These are phyloP conservation scores for Tupaia tana DNA, from an alignment of 2,113 vertebrate species.

Conservation along the genomic window DNA sequence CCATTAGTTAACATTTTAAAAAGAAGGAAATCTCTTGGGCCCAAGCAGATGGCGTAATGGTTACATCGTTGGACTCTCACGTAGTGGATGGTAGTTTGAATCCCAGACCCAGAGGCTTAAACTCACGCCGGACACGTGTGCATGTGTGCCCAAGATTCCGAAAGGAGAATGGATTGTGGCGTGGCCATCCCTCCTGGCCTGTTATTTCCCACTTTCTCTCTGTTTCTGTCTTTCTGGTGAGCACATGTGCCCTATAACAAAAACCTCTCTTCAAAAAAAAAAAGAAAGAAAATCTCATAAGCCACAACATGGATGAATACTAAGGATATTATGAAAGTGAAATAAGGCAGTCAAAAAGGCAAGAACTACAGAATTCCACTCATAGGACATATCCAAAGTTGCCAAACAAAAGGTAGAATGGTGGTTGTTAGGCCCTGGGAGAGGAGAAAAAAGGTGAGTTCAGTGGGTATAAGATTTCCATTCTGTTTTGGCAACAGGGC, in stretches of 20 bases:
- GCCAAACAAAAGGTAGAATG: neutral
- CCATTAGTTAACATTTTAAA: neutral
- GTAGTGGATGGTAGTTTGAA: too few species aligned
- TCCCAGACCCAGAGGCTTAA: too few species aligned
- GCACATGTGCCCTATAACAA: too few species aligned
- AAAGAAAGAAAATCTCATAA: neutral
- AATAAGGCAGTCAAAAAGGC: slow-evolving; percentile 5
- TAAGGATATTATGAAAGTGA: neutral
- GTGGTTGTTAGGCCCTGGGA: neutral
- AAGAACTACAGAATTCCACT: neutral
- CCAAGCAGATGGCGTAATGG: too few species aligned
- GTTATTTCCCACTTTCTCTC: too few species aligned
- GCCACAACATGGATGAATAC: neutral
- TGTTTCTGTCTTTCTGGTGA: too few species aligned
- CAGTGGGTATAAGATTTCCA: neutral
- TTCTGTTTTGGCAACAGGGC: too few species aligned
- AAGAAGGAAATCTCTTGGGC: neutral
- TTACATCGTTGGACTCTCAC: too few species aligned
- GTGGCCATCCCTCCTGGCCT: too few species aligned
- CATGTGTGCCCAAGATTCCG: too few species aligned
- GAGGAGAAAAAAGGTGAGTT: neutral
- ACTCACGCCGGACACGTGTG: too few species aligned
- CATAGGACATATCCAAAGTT: neutral
- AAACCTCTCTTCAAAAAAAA: neutral
- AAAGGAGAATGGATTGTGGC: too few species aligned